Conservation (phyloP, 2,113 vertebrate species). For the Trogon melanurus region DNA sequence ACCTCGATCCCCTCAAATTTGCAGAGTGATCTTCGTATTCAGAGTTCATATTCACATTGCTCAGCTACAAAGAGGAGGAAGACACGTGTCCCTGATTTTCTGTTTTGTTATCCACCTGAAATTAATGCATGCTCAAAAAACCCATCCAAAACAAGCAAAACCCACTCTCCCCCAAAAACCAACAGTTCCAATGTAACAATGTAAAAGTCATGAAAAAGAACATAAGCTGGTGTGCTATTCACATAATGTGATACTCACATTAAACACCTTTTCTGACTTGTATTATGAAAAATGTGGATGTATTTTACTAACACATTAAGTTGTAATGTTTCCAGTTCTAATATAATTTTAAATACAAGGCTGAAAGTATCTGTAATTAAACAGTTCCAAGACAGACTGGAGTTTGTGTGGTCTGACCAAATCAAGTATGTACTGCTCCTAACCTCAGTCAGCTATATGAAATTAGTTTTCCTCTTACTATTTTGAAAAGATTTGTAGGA, state of each 20-base stretch:
- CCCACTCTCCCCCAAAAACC: rapidly evolving
- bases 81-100: background rate
- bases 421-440: background rate
- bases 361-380: background rate
- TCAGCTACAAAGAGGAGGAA: background rate
- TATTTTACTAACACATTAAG: background rate
- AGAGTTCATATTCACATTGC: background rate
- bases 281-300: background rate
- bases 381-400: background rate
- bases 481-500: slow-evolving; percentile 10
- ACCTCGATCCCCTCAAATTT: background rate
- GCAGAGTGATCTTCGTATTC: background rate
- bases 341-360: background rate
- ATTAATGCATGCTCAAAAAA: background rate
- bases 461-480: background rate
- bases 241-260: background rate
- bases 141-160: background rate
- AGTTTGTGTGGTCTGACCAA: slow-evolving; percentile 48
- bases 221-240: background rate
- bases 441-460: background rate
- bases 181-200: background rate
- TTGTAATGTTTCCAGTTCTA: background rate
- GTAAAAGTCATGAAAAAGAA: background rate
- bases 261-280: background rate
- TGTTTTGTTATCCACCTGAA: background rate